Conservation (phyloP, 2,888 invertebrate species). For the Belgica antarctica region DNA sequence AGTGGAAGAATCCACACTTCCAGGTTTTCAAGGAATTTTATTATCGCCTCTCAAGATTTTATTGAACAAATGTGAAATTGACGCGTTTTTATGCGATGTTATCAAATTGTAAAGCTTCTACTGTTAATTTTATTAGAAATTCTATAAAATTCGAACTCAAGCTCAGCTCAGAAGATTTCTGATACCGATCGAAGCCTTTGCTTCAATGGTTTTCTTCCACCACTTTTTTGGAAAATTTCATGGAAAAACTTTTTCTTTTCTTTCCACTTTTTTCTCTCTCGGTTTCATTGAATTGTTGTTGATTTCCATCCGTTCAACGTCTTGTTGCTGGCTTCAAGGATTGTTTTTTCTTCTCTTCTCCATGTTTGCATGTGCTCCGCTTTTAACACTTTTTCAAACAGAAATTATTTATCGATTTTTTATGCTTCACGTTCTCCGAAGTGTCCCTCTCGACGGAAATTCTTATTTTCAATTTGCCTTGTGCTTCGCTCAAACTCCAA, state of each 20-base stretch:
- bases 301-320: neutral
- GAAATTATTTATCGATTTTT: slow-evolving; percentile 18
- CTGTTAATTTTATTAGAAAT: too few relatives aligned
- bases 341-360: neutral
- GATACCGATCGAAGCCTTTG: too few relatives aligned
- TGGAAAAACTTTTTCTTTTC: neutral
- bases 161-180: too few relatives aligned
- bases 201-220: neutral
- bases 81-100: too few relatives aligned
- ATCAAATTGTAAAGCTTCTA: too few relatives aligned
- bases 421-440: neutral
- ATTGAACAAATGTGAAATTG: too few relatives aligned
- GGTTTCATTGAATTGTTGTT: neutral
- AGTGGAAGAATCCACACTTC: too few relatives aligned
- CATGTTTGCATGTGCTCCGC: neutral
- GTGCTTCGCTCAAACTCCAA: neutral
- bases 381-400: neutral
- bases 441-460: neutral
- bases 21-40: too few relatives aligned
- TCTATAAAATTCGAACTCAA: too few relatives aligned
- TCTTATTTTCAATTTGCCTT: neutral
- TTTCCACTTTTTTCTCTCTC: neutral
- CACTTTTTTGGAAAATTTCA: too few relatives aligned
- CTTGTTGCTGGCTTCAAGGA: neutral
- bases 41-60: too few relatives aligned